phyloP scores from a whole-genome alignment of 2,797 vertebrate species.

The Danionella dracula region DNA sequence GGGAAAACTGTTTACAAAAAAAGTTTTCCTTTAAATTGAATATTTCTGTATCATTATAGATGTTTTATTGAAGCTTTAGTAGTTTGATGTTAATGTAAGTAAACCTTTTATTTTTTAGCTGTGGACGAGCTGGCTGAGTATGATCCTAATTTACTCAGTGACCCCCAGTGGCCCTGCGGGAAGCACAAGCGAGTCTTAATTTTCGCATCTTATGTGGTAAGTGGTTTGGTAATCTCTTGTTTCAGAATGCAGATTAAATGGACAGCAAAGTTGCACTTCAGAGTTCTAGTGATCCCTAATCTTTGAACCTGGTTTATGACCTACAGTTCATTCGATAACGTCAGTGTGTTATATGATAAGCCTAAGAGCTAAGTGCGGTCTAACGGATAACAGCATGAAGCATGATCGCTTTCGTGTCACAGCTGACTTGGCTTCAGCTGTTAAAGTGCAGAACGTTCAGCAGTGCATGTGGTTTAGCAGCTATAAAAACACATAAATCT shows the following conservation, averaged over 20 bases:
- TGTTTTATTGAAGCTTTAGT: too few species aligned
- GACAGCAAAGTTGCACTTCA: too few species aligned
- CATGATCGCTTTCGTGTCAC: background rate
- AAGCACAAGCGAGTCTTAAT: slow-evolving; percentile 96
- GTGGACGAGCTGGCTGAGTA: slow-evolving; percentile 80
- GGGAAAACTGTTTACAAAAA: too few species aligned
- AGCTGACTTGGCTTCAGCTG: background rate
- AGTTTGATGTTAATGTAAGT: too few species aligned
- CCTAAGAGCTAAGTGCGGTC: background rate
- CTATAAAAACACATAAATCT: background rate
- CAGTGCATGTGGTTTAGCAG: background rate
- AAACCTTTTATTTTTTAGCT: too few species aligned
- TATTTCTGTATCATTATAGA: too few species aligned
- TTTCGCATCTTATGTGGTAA: slow-evolving; percentile 96
- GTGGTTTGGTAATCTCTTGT: slow-evolving; percentile 11
- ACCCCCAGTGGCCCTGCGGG: slow-evolving; percentile 96
- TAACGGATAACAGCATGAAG: background rate
- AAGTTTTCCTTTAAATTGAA: too few species aligned
- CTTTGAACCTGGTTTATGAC: background rate
- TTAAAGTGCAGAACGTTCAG: background rate
- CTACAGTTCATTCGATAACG: background rate
- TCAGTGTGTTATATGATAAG: slow-evolving; percentile 14
- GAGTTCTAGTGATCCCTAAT: background rate
- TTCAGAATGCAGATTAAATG: background rate
- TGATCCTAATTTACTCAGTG: slow-evolving; percentile 90